Conservation (phyloP, 2,888 invertebrate species). For the Agrotis ipsilon region DNA sequence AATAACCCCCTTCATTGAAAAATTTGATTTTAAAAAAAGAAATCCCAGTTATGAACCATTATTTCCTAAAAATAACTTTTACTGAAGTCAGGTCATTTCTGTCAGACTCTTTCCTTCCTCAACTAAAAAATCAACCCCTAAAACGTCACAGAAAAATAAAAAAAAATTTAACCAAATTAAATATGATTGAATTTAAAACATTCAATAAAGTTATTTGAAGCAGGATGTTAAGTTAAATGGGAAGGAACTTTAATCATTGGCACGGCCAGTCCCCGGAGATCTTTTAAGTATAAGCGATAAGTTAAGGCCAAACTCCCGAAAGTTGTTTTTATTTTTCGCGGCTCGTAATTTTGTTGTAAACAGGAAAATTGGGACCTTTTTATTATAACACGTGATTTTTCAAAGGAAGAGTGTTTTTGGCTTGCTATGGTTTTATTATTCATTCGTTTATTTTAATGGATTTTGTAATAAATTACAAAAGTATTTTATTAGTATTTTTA, state of each 20-base stretch:
- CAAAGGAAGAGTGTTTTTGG: not conserved
- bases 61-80: not conserved
- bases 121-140: not conserved
- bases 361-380: slow-evolving; percentile 24
- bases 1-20: no score
- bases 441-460: not conserved
- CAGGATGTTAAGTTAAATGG: slow-evolving; percentile 62
- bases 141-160: slow-evolving; percentile 2
- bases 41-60: no score
- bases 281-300: slow-evolving; percentile 65
- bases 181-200: slow-evolving; percentile 60
- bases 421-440: not conserved
- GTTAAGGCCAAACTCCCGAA: slow-evolving; percentile 59
- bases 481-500: no score
- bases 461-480: not conserved
- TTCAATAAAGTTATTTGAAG: slow-evolving; percentile 60
- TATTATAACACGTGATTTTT: slow-evolving; percentile 1
- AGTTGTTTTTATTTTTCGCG: slow-evolving; percentile 29
- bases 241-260: slow-evolving; percentile 67
- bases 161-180: slow-evolving; percentile 24
- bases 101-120: no score
- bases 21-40: no score
- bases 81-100: not conserved
- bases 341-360: slow-evolving; percentile 27
- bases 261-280: slow-evolving; percentile 59